Base-by-base conservation (phyloP, 1,140 invertebrate species). In the Hyles euphorbiae region DNA sequence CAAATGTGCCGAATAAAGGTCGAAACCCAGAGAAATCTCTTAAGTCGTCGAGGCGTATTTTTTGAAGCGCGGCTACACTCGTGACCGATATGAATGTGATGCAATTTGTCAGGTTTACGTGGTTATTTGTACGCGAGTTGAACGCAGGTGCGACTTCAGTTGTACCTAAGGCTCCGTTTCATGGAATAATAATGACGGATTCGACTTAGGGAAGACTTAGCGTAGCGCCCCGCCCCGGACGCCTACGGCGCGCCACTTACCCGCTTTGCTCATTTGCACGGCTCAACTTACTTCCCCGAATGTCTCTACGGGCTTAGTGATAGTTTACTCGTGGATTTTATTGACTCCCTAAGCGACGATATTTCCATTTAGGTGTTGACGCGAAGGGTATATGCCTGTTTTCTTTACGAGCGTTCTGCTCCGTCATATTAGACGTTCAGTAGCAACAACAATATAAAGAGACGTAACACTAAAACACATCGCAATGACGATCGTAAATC, bases 21-120 rank as follows among this genome's bases (percentile, higher is more conserved):
- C 66, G 57, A 65, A 45, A 60, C 62, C 56, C 61, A 63, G 49
- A 57, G 52, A 67, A 74, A 74, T 70, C 67, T 64, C 55, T 69
- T 54, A 71, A 68, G 64, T 70, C 68, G 67, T 53, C 36, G 32
- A 47, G 52, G 60, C 54, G 47, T 68, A 72, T 73, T 77, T 76
- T 72, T 70, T 63, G 58, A 65, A 34, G 10, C 60, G 52, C 48
- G 47, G 63, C 55, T 60, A 47, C 63, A 66, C 54, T 67, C 65
- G 63, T 65, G 71, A 67, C 71, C 68, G 66, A 74, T 80, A 80
- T 73, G 77, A 74, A 80, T 80, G 77, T 77, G 72, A 68, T 70
- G 67, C 75, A 68, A 81, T 81, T 81, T 81, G 75, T 81, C 69
- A 79, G 75, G 72, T 77, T 81, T 81, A 81, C 71, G 65, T 63